A percentile compares a stretch with the other conserved stretches of the same genome.
Conservation (phyloP, 1,140 invertebrate genomes). For the Camponotus vicinus region DNA sequence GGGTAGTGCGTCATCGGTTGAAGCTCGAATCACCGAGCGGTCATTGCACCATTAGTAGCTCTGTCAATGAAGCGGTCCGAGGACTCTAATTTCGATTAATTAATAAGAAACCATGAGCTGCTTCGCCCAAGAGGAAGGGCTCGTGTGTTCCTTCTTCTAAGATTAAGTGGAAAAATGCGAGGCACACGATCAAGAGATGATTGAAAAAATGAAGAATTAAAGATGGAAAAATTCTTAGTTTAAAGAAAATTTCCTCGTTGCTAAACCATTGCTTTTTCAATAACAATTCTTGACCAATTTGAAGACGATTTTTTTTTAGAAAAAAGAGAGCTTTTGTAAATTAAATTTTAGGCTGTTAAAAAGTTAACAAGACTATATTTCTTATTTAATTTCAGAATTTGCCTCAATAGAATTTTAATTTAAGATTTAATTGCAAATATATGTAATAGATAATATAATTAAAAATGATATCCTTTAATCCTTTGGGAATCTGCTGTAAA, state of each 20-base stretch:
- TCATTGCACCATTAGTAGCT: constrained; percentile 78
- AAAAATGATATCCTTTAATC: no score
- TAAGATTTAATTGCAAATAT: no score
- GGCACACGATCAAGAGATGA: background rate
- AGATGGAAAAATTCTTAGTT: background rate
- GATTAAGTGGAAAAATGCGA: constrained; percentile 53
- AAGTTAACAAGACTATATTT: no score
- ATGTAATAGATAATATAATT: no score
- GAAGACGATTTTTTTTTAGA: no score
- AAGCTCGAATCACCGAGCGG: constrained; percentile 74
- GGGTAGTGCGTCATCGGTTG: constrained; percentile 70
- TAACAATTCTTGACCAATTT: no score
- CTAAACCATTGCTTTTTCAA: no score
- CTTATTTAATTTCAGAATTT: no score
- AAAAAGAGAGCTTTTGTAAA: no score
- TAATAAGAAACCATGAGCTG: constrained; percentile 72
- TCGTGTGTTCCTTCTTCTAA: constrained; percentile 54
- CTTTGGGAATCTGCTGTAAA: no score
- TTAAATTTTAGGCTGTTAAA: no score
- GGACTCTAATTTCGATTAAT: constrained; percentile 79
- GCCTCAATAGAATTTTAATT: no score
- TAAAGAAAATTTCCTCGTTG: background rate
- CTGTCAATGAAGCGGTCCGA: constrained; percentile 77
- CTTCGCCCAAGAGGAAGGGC: constrained; percentile 57
- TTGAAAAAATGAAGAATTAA: background rate